These are phyloP conservation scores for Drosophila mayaguana DNA, from an alignment of 2,888 invertebrate genomes.

Conservation along the genomic window DNA sequence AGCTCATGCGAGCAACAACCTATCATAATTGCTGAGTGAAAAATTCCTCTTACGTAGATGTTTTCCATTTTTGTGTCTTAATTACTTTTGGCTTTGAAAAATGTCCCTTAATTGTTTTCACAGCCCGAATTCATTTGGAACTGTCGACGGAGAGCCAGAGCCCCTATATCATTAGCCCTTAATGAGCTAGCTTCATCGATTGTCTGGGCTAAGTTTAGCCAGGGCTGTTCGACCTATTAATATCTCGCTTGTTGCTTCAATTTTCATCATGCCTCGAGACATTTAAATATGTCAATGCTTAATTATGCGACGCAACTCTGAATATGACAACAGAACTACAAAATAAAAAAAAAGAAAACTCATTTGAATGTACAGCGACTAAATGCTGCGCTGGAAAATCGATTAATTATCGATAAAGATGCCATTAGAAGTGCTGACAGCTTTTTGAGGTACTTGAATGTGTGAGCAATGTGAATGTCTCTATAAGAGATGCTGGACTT, in stretches of 20 bases:
- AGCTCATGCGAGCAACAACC: neutral
- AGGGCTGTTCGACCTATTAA: conserved; percentile 22
- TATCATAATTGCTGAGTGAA: neutral
- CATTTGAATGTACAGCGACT: neutral
- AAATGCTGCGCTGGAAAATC: neutral
- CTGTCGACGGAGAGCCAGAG: neutral
- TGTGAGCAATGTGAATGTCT: neutral
- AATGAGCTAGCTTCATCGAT: conserved; percentile 10
- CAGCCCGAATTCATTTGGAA: neutral
- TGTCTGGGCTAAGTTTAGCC: conserved; percentile 10
- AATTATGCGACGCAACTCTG: conserved; percentile 7
- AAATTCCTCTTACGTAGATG: neutral
- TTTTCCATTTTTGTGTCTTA: conserved; percentile 2
- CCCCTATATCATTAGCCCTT: conserved; percentile 3
- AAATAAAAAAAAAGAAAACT: too few relatives aligned
- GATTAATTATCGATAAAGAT: conserved; percentile 4
- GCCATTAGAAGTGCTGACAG: neutral
- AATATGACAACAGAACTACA: conserved; percentile 8
- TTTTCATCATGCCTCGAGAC: conserved; percentile 11
- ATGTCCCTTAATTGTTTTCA: conserved; percentile 16
- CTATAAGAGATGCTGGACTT: too few relatives aligned
- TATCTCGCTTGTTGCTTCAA: conserved; percentile 7
- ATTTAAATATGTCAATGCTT: conserved; percentile 34
- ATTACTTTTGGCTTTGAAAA: conserved; percentile 10
- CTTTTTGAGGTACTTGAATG: neutral